phyloP scores from a whole-genome alignment of 2,113 vertebrate species.

The Steatornis caripensis region DNA sequence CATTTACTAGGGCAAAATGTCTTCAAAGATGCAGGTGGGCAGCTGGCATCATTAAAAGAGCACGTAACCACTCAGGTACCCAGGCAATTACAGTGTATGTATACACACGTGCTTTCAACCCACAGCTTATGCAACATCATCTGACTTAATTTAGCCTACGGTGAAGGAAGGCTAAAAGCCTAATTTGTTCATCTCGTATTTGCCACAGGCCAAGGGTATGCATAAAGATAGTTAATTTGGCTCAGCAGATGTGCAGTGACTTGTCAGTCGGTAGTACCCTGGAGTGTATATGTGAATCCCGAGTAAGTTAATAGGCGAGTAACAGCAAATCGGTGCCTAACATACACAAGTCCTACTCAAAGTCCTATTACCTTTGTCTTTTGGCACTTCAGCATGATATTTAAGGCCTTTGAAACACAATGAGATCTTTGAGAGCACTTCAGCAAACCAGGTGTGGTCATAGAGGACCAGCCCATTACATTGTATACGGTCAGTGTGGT shows the following conservation, averaged over 20 bases:
- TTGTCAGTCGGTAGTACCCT: not conserved
- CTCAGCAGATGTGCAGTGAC: constrained; percentile 29
- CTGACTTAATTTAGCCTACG: constrained; percentile 4
- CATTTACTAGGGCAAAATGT: not conserved
- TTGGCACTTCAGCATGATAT: not conserved
- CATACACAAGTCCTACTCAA: not conserved
- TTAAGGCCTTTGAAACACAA: not conserved
- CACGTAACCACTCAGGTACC: rapidly evolving
- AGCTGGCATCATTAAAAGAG: not conserved
- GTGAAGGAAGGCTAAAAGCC: constrained; percentile 36
- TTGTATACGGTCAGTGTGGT: rapidly evolving
- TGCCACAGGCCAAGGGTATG: constrained; percentile 36
- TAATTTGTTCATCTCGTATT: constrained; percentile 28
- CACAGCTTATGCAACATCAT: constrained; percentile 10
- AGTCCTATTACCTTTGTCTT: not conserved
- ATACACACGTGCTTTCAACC: not conserved
- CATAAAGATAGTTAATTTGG: not conserved
- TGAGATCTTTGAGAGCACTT: not conserved
- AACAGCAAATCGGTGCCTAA: not conserved
- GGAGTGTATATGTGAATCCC: not conserved
- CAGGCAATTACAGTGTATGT: not conserved
- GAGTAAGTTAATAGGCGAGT: not conserved
- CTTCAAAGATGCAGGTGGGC: not conserved
- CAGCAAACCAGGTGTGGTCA: not conserved
- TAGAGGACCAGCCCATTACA: not conserved